Evolutionary conservation across 2,113 vertebrate species (phyloP), one percentile per base, ranked within the genome.

Genomic region (Larimichthys polyactis): DNA sequence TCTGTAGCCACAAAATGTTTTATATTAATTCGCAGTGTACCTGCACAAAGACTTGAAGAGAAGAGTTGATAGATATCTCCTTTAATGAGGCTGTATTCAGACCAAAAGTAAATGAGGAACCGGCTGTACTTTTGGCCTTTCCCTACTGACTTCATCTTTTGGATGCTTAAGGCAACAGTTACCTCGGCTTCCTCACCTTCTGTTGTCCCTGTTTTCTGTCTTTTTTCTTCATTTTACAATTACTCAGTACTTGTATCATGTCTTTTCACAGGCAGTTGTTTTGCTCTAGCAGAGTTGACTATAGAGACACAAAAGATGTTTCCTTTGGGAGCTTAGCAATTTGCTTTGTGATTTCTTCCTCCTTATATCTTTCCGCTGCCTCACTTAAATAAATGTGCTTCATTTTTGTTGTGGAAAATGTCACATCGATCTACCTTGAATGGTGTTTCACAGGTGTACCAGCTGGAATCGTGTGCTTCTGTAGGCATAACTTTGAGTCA

Each of bases 281-380:
- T 36, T 27, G 20, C 15, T 16, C 17, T 19, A 5, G 11, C 40
- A 24, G 32, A 32, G 57, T 46, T 43, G 3, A 27, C 69, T 79
- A 29, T 60, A 17, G 43, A 67, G 78, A 71, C 2, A 72, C 58
- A 64, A 55, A 65, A 57, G 11, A 63, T 10, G 15, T 75, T 68
- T 68, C 75, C 66, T 82, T 19, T n/a, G 51, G 40, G 68, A 78
- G 78, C 52, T 72, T 58, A 11, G 4, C 40, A 62, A 24, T 68
- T 79, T 71, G 63, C 52, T 62, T 60, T 73, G 65, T 71, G 82
- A 67, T 75, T 78, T 67, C 15, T 16, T 71, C 11, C 44, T 76
- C 58, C 54, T 77, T 49, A 11, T 14, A 44, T 79, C 22, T 71
- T 59, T 36, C 70, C 55, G 57, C 43, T 62, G 63, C 22, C 75